Evolutionary conservation across 2,888 invertebrate genomes (phyloP).

Genomic region (Temnothorax unifasciatus): DNA sequence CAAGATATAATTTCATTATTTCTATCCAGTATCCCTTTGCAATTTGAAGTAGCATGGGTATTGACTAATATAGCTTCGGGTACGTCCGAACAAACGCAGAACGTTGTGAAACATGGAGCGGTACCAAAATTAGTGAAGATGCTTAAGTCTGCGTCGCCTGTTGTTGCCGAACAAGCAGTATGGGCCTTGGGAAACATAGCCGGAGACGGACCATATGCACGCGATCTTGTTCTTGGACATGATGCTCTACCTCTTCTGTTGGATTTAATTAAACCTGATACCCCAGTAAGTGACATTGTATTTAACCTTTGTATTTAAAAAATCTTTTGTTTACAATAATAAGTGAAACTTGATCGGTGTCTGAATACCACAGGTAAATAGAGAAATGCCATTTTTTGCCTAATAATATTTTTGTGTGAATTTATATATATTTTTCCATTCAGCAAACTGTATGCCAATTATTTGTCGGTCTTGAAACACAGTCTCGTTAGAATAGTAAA

Average conservation of each 20-base stretch:
- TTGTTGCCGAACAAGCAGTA: slow-evolving; percentile 96
- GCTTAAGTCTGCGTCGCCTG: slow-evolving; percentile 89
- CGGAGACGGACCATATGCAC: slow-evolving; percentile 93
- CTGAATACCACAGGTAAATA: not conserved
- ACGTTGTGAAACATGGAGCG: slow-evolving; percentile 95
- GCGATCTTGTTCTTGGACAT: slow-evolving; percentile 93
- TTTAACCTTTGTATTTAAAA: not conserved
- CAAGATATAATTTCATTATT: slow-evolving; percentile 27
- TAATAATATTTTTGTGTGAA: not conserved
- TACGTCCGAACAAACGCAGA: slow-evolving; percentile 95
- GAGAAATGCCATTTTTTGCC: not conserved
- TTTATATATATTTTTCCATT: not conserved
- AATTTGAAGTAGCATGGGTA: slow-evolving; percentile 99
- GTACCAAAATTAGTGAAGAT: slow-evolving; percentile 93
- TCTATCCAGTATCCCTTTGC: slow-evolving; percentile 89
- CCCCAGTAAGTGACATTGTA: slow-evolving; percentile 85
- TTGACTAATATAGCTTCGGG: slow-evolving; percentile 99
- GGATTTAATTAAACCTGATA: slow-evolving; percentile 89
- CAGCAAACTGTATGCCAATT: not conserved
- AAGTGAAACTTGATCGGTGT: not conserved
- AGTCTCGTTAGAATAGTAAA: not conserved
- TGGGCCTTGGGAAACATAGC: slow-evolving; percentile 99
- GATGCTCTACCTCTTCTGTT: slow-evolving; percentile 92
- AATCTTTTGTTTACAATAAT: not conserved
- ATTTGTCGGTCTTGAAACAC: not conserved